Percentiles rank a stretch among this genome's conserved stretches.
Evolutionary conservation across 2,888 invertebrate genomes (phyloP).

Genomic region (Sisyra terminalis): DNA sequence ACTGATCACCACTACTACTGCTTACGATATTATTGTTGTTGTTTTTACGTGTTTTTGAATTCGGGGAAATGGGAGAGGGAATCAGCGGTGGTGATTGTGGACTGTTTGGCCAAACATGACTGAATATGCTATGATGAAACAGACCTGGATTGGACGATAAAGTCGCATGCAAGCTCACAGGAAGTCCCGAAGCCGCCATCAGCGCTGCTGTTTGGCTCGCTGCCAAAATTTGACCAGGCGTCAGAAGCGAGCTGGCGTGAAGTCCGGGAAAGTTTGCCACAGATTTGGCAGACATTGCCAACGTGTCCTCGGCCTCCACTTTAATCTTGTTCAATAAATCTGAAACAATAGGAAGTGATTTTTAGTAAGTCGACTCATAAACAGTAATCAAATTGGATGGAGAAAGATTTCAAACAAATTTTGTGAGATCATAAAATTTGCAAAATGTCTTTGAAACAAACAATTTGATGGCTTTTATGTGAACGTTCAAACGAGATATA

Average conservation of each 20-base stretch:
- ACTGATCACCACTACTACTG: conserved; percentile 26
- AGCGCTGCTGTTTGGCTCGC: conserved; percentile 28
- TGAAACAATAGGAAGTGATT: background rate
- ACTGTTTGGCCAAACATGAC: conserved; percentile 28
- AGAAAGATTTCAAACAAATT: too few species aligned
- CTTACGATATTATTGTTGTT: conserved; percentile 29
- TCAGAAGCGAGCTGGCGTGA: conserved; percentile 28
- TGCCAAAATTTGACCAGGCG: conserved; percentile 31
- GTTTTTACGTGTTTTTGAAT: conserved; percentile 20
- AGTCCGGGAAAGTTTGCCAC: conserved; percentile 35
- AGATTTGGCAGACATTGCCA: conserved; percentile 36
- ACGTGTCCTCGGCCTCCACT: conserved; percentile 36
- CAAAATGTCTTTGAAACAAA: too few species aligned
- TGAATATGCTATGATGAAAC: conserved; percentile 42
- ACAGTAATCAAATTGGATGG: background rate
- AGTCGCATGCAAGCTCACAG: conserved; percentile 34
- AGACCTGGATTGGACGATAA: conserved; percentile 39
- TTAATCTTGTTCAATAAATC: conserved; percentile 20
- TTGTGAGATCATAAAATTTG: too few species aligned
- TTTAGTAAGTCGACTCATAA: background rate
- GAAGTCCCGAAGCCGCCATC: conserved; percentile 36
- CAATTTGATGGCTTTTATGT: too few species aligned
- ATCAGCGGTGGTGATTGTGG: conserved; percentile 27
- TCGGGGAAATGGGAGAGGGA: conserved; percentile 29
- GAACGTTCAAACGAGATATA: background rate